phyloP scores from a whole-genome alignment of 2,797 vertebrate species.

The Sebastolobus alascanus region DNA sequence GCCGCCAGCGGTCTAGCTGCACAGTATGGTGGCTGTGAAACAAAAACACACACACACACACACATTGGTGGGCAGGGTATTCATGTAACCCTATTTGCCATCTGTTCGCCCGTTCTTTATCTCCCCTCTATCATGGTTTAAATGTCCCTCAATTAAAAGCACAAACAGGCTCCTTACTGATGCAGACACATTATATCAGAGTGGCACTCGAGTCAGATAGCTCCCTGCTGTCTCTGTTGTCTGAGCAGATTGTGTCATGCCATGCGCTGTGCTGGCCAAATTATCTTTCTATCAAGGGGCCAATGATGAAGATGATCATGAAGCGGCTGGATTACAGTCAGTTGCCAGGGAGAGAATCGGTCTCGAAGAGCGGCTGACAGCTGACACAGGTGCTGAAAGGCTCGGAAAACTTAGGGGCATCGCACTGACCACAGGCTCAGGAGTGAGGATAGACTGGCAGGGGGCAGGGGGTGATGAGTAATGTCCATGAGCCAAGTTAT shows the following conservation, averaged over 20 bases:
- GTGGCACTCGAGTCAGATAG: conserved; percentile 11
- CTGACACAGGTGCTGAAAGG: conserved; percentile 66
- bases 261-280: conserved; percentile 27
- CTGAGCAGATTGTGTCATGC: conserved; percentile 28
- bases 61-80: conserved; percentile 3
- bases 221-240: conserved; percentile 6
- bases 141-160: conserved; percentile 30
- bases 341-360: conserved; percentile 38
- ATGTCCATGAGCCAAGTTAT: conserved; percentile 35
- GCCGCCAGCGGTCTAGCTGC: conserved; percentile 47
- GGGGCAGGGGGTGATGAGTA: conserved; percentile 44
- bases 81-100: conserved; percentile 22
- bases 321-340: conserved; percentile 66
- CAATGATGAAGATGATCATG: conserved; percentile 65
- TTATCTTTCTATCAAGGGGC: conserved; percentile 50
- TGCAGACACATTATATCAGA: conserved; percentile 13
- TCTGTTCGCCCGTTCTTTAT: conserved; percentile 24
- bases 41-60: conserved; percentile 25
- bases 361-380: conserved; percentile 70
- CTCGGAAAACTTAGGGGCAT: conserved; percentile 49
- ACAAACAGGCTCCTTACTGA: conserved; percentile 22
- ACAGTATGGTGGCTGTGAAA: conserved; percentile 41
- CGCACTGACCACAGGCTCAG: conserved; percentile 52
- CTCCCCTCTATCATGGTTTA: conserved; percentile 19
- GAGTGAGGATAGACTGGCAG: conserved; percentile 35